Evolutionary conservation across 2,113 vertebrate species (phyloP).

Genomic region (Psittacula cyanocephala): DNA sequence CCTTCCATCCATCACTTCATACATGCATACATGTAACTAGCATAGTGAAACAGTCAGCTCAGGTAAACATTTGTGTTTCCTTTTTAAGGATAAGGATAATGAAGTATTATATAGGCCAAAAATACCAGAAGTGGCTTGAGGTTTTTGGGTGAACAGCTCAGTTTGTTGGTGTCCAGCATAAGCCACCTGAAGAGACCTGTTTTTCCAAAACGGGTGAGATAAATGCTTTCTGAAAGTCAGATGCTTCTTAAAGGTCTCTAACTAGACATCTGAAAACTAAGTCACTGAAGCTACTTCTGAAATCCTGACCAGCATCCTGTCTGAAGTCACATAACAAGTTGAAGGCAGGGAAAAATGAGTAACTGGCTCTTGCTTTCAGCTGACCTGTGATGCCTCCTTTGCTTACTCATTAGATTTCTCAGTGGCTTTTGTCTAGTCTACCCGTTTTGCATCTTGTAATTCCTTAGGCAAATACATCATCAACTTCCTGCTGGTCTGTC

Average conservation of each 20-base stretch:
- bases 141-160: not conserved
- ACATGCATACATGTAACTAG: not conserved
- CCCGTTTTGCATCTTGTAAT: not conserved
- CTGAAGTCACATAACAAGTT: not conserved
- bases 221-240: not conserved
- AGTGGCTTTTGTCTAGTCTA: not conserved
- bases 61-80: not conserved
- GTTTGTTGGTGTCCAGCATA: not conserved
- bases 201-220: not conserved
- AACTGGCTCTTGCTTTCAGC: conserved; percentile 1
- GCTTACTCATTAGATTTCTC: conserved; percentile 29
- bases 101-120: not conserved
- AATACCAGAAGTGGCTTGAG: not conserved
- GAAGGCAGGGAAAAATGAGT: not conserved
- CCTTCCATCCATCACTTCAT: not conserved
- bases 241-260: not conserved
- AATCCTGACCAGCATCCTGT: not conserved
- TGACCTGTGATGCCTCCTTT: not conserved
- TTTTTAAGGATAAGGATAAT: not conserved
- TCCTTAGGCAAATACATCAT: not conserved
- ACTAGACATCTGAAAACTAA: not conserved
- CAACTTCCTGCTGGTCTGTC: not conserved
- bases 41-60: not conserved
- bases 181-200: not conserved
- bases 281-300: not conserved